Conservation (phyloP, 2,888 invertebrate species). For the Eudasyphora cyanicolor region DNA sequence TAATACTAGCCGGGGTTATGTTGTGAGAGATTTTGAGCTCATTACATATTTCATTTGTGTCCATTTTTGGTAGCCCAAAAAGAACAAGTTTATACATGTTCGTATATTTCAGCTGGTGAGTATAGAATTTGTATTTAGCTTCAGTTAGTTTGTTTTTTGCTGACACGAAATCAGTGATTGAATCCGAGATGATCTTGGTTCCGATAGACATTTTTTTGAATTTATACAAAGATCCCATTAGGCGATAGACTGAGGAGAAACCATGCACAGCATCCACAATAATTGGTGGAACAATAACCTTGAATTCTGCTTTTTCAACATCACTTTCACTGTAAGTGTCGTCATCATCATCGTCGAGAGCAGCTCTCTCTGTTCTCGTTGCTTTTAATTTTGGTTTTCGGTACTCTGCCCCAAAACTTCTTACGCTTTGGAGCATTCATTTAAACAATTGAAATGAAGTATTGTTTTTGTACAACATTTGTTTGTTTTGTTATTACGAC, state of each 20-base stretch:
- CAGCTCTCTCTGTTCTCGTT: no score
- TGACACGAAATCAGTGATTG: neutral
- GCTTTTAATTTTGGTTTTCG: no score
- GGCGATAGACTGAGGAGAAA: neutral
- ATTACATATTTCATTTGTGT: neutral
- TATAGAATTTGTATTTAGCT: neutral
- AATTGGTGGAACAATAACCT: neutral
- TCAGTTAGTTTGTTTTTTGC: neutral
- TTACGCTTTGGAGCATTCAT: no score
- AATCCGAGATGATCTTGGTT: neutral
- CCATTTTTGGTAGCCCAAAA: neutral
- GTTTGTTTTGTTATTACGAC: no score
- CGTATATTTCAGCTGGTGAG: neutral
- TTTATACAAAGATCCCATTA: neutral
- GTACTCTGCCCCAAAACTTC: no score
- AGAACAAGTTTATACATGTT: neutral
- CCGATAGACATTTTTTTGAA: neutral
- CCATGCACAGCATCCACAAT: neutral
- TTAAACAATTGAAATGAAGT: no score
- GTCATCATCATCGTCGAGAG: no score
- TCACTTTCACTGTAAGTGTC: neutral
- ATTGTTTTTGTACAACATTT: no score
- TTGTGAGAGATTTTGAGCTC: neutral
- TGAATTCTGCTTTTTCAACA: neutral
- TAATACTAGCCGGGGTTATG: neutral